Evolutionary conservation across 2,113 vertebrate genomes (phyloP), one percentile per base, ranked within the genome.

Genomic region (Grus americana): DNA sequence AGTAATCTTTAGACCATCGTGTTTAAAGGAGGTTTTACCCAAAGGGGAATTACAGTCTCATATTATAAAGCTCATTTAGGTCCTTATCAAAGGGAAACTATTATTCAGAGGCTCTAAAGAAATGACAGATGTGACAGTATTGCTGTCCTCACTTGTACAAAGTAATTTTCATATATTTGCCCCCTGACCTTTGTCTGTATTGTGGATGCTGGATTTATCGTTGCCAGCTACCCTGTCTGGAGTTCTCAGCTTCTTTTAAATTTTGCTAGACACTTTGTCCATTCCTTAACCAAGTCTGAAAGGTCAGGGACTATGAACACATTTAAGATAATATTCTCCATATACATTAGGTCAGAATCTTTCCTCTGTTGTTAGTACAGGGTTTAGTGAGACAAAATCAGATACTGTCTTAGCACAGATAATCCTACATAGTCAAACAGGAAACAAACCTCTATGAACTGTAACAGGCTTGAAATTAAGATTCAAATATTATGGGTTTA

Each of bases 121-220:
- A 58, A 47, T 83, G 66, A 42, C 54, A 82, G 78, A 84, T 90
- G 74, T 95, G 85, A 86, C 75, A 72, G 27, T 49, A 34, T 59
- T 72, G 38, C 40, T 65, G 44, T 90, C 74, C 66, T 88, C 66
- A 27, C 62, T 82, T 85, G 54, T 75, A 49, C 57, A 27, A 92
- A 90, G 66, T 75, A 61, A 92, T 94, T 95, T 90, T 90, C 44
- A 34, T 88, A 5, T 88, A 47, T 93, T 92, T 94, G 49, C 29
- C 52, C 55, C 34, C 62, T 81, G 71, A 94, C 74, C 66, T 83
- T 92, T 90, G 79, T 76, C 62, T 92, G 86, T 68, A 68, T 58
- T 15, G 3, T 4, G 57, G 61, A 29, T 65, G 14, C 21, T 95
- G 81, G 63, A 44, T 88, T 92, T 94, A 63, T 84, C 81, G 24